Evolutionary conservation across 2,797 vertebrate species (phyloP), one percentile per base, ranked within the genome.

Genomic region (Myiothlypis chrysogaster): DNA sequence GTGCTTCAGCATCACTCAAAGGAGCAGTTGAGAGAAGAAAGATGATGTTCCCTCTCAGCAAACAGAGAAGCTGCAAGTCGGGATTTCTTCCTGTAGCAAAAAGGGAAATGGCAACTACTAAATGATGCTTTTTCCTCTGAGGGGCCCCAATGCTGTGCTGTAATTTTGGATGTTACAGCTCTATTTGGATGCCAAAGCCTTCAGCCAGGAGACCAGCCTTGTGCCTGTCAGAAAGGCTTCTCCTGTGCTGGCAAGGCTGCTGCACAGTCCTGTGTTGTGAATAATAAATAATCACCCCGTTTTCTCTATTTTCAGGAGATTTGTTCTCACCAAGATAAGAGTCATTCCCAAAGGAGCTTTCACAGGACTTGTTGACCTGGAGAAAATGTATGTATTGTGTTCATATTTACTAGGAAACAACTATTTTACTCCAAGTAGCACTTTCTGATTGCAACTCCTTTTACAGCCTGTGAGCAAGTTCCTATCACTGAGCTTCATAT

Each of bases 311-410:
- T 98, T 77, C 97, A 98, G 98, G 97, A 97, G 97, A 83, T 98
- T 98, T 93, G 96, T 98, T 63, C 98, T 98, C 84, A 98, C 98
- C 89, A 98, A 97, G 91, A 93, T 98, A 87, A 97, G 75, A 96
- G 94, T 97, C 77, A 97, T 98, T 93, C 96, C 98, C 28, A 97
- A 97, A 96, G 98, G 97, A 97, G 97, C 98, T 44, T 98, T 98
- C 47, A 16, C 92, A 10, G 98, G 98, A 97, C 97, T 98, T 93
- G 68, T 12, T 35, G 97, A 98, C 90, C 96, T 98, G 78, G 98
- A 98, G 93, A 98, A 98, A 97, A 98, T 98, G 98, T 98, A 98
- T 5, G 98, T 98, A 98, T 76, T 50, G 9, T 32, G 10, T 92
- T 37, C 39, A 32, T 76, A 66, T 56, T 75, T 25, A 34, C 27